Evolutionary conservation across 2,888 invertebrate species (phyloP), one percentile per base, ranked within the genome.

Genomic region (Hemithea aestivaria): DNA sequence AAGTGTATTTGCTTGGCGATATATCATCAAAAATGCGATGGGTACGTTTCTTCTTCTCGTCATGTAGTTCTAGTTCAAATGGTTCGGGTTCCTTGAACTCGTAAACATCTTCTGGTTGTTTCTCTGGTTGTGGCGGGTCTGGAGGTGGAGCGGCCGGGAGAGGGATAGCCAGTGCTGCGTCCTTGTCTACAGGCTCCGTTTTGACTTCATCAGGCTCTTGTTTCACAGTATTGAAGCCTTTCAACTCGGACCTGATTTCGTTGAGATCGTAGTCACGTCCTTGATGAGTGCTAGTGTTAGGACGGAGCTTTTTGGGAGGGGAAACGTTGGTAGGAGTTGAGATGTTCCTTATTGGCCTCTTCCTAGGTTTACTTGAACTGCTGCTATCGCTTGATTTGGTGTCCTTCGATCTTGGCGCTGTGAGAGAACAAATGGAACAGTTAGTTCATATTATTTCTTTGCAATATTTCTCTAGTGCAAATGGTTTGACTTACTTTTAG

Each of bases 81-180:
- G 95, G 95, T 71, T 96, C 95, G 0, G 95, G 94, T 72, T 96
- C 95, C 71, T 95, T 95, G 65, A 96, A 96, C 73, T 96, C 95
- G 63, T 96, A 96, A 43, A 95, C 91, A 66, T 96, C 95, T 56
- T 88, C 88, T 0, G 85, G 58, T 58, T 84, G 81, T 52, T 87
- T 87, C 6, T 82, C 81, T 3, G 68, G 58, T 21, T 69, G 71
- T 8, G 63, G 47, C 2, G 65, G 62, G 45, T 76, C 78, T 3
- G 66, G 27, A 0, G 66, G 51, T 1, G 68, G 51, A 1, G 54
- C 56, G 2, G 62, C 40, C 11, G 38, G 44, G 2, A 57, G 40
- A 8, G 59, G 53, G 0, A 61, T 39, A 20, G 61, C 43, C n/a
- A 44, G 28, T 0, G 39, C 6, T 1, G 49, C 26, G 6, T 80